These are phyloP conservation scores for Noctua janthe DNA, from an alignment of 2,888 invertebrate species.

Conservation along the genomic window DNA sequence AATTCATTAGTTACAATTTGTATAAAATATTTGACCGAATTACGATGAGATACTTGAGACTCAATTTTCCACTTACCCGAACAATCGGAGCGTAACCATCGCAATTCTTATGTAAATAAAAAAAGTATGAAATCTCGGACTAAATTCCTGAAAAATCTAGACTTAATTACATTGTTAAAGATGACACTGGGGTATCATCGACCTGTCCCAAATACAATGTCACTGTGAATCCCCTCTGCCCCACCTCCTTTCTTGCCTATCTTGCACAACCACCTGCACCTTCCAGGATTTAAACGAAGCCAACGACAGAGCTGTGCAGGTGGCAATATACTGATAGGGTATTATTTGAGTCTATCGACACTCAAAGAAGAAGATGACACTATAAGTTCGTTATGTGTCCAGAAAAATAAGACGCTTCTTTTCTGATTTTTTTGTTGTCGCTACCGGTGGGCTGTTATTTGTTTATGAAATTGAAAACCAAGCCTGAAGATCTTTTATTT, in stretches of 20 bases:
- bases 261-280: too few species aligned
- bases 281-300: too few species aligned
- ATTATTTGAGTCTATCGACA: too few species aligned
- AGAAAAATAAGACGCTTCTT: not conserved
- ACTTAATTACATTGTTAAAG: not conserved
- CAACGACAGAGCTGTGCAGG: too few species aligned
- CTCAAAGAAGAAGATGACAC: too few species aligned
- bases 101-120: not conserved
- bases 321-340: too few species aligned
- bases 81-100: not conserved
- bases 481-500: not conserved
- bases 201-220: too few species aligned
- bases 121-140: not conserved
- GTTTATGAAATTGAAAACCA: slow-evolving; percentile 12
- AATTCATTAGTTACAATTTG: not conserved
- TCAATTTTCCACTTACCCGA: too few species aligned
- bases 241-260: too few species aligned
- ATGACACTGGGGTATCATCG: too few species aligned
- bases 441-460: not conserved
- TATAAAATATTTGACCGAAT: not conserved
- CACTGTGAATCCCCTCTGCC: too few species aligned
- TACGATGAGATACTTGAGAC: not conserved
- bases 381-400: not conserved
- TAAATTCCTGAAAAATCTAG: slow-evolving; percentile 4
- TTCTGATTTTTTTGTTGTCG: slow-evolving; percentile 1